Percentiles rank a stretch among this genome's conserved stretches.
Evolutionary conservation across 1,140 invertebrate species (phyloP).

Genomic region (Pogonognathellus flavescens): DNA sequence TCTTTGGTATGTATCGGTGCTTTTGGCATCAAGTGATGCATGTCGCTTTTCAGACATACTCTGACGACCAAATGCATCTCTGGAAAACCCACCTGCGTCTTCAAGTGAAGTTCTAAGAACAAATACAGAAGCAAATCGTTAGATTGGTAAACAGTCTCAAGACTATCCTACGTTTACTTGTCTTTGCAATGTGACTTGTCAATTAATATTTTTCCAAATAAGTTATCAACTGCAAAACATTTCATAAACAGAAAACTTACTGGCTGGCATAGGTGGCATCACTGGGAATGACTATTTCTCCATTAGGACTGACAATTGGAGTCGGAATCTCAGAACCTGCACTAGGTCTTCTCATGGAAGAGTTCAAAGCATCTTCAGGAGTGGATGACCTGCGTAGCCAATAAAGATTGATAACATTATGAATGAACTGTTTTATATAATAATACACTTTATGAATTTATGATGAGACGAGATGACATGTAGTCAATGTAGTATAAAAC

Average conservation of each 20-base stretch:
- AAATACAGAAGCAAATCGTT: background rate
- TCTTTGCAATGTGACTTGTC: no score
- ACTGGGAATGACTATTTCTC: conserved; percentile 60
- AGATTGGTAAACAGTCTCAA: background rate
- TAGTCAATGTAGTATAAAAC: no score
- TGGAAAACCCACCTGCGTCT: conserved; percentile 80
- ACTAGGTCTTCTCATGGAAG: conserved; percentile 28
- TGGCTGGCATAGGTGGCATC: conserved; percentile 84
- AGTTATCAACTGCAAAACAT: no score
- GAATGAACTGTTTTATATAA: background rate
- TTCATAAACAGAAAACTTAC: conserved; percentile 68
- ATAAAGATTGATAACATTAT: background rate
- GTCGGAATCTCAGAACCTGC: conserved; percentile 40
- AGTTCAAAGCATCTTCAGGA: conserved; percentile 63
- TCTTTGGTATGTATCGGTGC: conserved; percentile 93
- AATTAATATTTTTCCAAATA: no score
- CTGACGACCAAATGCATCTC: conserved; percentile 93
- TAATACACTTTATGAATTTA: background rate
- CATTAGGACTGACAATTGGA: conserved; percentile 57
- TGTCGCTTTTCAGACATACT: conserved; percentile 98
- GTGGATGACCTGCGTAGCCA: conserved; percentile 61
- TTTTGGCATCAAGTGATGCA: conserved; percentile 93
- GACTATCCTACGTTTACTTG: background rate
- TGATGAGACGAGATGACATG: no score
- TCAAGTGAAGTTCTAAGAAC: conserved; percentile 78